Evolutionary conservation across 2,797 vertebrate species (phyloP).

Genomic region (Brotula barbata): DNA sequence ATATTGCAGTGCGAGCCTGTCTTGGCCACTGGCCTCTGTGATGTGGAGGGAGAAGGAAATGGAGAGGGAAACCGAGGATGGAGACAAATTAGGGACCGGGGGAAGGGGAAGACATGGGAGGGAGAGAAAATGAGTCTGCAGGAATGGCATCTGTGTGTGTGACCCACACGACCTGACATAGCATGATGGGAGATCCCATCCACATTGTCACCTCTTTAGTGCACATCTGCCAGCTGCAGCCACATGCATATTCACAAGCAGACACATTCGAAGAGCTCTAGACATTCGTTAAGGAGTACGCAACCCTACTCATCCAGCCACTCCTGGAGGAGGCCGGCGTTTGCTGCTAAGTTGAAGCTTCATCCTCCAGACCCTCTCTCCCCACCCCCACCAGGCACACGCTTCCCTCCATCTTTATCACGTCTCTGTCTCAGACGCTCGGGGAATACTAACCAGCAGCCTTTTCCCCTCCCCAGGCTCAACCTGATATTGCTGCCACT

Average conservation of each 20-base stretch:
- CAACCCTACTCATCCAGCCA: too few species aligned
- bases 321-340: background rate
- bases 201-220: background rate
- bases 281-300: too few species aligned
- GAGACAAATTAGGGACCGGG: conserved; percentile 63
- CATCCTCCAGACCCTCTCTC: conserved; percentile 20
- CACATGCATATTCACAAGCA: background rate
- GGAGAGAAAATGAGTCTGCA: conserved; percentile 27
- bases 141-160: conserved; percentile 24
- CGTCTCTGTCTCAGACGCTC: conserved; percentile 34
- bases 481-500: conserved; percentile 55
- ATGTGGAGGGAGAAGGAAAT: conserved; percentile 22
- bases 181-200: background rate
- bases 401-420: conserved; percentile 11
- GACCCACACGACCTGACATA: conserved; percentile 22
- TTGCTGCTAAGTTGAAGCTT: conserved; percentile 20
- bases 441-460: conserved; percentile 59
- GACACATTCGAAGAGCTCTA: background rate
- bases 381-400: conserved; percentile 30
- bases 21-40: conserved; percentile 57
- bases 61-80: conserved; percentile 18
- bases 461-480: conserved; percentile 50
- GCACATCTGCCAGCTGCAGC: conserved; percentile 1
- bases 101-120: conserved; percentile 37
- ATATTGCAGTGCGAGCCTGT: conserved; percentile 61